Evolutionary conservation across 2,888 invertebrate species (phyloP).

Genomic region (Macrosiphum euphorbiae): DNA sequence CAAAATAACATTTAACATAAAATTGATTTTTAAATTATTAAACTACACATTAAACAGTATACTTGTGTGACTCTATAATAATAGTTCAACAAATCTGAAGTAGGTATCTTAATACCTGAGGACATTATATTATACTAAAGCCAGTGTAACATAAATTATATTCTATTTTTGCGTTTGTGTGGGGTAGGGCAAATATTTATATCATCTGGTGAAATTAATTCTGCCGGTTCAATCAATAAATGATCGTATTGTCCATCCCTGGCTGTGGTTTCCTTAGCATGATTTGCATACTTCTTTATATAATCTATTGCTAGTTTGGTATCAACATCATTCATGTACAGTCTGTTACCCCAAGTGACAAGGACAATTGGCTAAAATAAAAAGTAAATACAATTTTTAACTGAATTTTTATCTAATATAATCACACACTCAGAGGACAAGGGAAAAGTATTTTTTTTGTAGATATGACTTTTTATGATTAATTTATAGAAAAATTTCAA

Average conservation of each 20-base stretch:
- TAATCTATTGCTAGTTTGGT: conserved; percentile 74
- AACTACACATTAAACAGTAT: background rate
- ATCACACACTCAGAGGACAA: background rate
- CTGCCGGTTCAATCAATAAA: conserved; percentile 71
- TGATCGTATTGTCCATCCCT: conserved; percentile 74
- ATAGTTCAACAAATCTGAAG: background rate
- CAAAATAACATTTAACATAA: background rate
- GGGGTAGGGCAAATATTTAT: conserved; percentile 52
- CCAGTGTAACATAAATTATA: conserved; percentile 6
- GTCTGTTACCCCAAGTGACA: conserved; percentile 78
- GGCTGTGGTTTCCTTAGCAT: conserved; percentile 74
- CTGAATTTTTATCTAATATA: background rate
- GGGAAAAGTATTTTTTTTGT: background rate
- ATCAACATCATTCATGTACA: conserved; percentile 71
- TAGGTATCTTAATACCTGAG: background rate
- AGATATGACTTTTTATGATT: too few relatives aligned
- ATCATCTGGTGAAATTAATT: conserved; percentile 70
- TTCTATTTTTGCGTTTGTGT: conserved; percentile 58
- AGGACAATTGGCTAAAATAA: conserved; percentile 78
- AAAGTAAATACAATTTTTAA: background rate
- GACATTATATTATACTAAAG: background rate
- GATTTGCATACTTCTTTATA: conserved; percentile 75
- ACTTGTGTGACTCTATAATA: background rate
- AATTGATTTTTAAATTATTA: conserved; percentile 3
- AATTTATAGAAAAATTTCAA: too few relatives aligned